Evolutionary conservation across 2,888 invertebrate genomes (phyloP), one percentile per base, ranked within the genome.

Genomic region (Sinopyrophorus schimmeli): DNA sequence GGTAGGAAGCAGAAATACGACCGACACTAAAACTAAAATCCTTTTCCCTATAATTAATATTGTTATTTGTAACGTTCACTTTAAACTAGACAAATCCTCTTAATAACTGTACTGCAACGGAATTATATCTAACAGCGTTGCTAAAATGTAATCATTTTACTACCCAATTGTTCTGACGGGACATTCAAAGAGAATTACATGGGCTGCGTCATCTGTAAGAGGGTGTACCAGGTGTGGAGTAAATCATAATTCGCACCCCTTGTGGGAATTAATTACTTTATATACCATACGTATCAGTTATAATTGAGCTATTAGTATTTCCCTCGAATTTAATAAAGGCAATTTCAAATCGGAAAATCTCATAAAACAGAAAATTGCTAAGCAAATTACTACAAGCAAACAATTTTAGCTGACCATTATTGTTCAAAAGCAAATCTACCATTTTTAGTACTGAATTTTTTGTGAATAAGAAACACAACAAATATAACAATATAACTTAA

Each of bases 241-340:
- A 48, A 44, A 44, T 50, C 57, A 57, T 57, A 58, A 60, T 58
- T 61, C 54, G 59, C 58, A 50, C 52, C 49, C 55, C 52, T 54
- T 55, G 38, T 40, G 48, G 57, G 41, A 50, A 57, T 59, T 59
- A 57, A 59, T 61, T 61, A 57, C 59, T 51, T 58, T 53, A 54
- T 59, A 57, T 37, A 30, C 38, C 31, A 38, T 46, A 30, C 38
- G 38, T 46, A 46, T 46, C 46, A 38, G 30, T 38, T 46, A 38
- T 46, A 46, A 46, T 38, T 37, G 38, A 31, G 38, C 27, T 21
- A 46, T 46, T 46, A 44, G 38, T 31, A 38, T 30, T 38, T 37
- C 12, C 37, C 24, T 21, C 17, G 30, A 46, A 37, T 30, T 15
- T 28, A 37, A 37, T 37, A 23, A 21, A 16, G 23, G 44, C 44